These are phyloP conservation scores for Hylaea fasciaria DNA, from an alignment of 2,888 invertebrate genomes.

Conservation along the genomic window DNA sequence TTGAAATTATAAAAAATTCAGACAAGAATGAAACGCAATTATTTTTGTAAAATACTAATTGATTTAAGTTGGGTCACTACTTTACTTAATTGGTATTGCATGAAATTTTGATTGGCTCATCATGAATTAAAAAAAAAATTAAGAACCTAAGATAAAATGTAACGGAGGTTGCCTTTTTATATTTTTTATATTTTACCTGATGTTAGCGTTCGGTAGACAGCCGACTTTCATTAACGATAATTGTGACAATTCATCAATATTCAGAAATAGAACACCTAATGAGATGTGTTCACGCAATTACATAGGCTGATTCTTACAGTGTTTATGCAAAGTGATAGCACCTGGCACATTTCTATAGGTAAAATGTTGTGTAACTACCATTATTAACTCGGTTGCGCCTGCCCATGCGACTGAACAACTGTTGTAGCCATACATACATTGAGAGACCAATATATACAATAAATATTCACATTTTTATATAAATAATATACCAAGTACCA, in stretches of 20 bases:
- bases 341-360: constrained; percentile 43
- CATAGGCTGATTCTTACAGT: constrained; percentile 43
- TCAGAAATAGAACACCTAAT: constrained; percentile 14
- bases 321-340: constrained; percentile 56
- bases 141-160: too few relatives aligned
- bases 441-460: constrained; percentile 3
- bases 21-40: neutral
- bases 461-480: too few relatives aligned
- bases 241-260: too few relatives aligned
- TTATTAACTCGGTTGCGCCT: constrained; percentile 53
- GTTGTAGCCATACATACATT: constrained; percentile 11
- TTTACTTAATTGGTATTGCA: too few relatives aligned
- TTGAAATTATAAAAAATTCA: neutral
- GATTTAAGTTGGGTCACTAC: neutral
- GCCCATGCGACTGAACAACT: constrained; percentile 24
- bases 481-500: too few relatives aligned
- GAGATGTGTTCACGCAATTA: constrained; percentile 27
- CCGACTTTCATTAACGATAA: too few relatives aligned
- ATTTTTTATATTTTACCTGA: too few relatives aligned
- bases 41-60: neutral
- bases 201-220: too few relatives aligned
- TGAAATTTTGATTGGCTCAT: too few relatives aligned
- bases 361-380: constrained; percentile 57
- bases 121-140: too few relatives aligned
- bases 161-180: too few relatives aligned